Evolutionary conservation across 1,140 invertebrate species (phyloP).

Genomic region (Chrysomallon squamiferum): DNA sequence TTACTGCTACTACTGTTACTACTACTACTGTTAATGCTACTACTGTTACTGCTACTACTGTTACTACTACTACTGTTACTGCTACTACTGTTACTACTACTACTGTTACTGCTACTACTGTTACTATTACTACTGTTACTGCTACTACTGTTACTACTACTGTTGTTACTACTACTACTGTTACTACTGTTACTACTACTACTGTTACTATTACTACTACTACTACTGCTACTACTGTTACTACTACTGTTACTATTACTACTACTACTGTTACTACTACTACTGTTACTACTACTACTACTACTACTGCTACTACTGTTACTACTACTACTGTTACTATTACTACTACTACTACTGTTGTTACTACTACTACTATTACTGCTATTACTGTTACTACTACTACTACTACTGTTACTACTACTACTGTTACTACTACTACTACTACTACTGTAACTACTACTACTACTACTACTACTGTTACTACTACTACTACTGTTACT

Average conservation of each 20-base stretch:
- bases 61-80: slow-evolving; percentile 1
- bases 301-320: neutral
- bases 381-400: neutral
- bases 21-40: slow-evolving; percentile 5
- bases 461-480: neutral
- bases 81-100: neutral
- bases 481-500: neutral
- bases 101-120: neutral
- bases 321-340: neutral
- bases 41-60: slow-evolving; percentile 3
- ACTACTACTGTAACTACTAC: too few relatives aligned
- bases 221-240: neutral
- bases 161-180: neutral
- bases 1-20: slow-evolving; percentile 5
- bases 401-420: neutral
- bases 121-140: neutral
- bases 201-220: neutral
- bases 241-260: neutral
- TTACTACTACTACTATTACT: neutral
- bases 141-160: slow-evolving; percentile 4
- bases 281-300: neutral
- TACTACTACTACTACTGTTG: neutral
- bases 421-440: neutral
- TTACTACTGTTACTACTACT: neutral
- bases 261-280: neutral